Base-by-base conservation (phyloP, 2,888 invertebrate genomes). In the Polydrusus pterygomalis region DNA sequence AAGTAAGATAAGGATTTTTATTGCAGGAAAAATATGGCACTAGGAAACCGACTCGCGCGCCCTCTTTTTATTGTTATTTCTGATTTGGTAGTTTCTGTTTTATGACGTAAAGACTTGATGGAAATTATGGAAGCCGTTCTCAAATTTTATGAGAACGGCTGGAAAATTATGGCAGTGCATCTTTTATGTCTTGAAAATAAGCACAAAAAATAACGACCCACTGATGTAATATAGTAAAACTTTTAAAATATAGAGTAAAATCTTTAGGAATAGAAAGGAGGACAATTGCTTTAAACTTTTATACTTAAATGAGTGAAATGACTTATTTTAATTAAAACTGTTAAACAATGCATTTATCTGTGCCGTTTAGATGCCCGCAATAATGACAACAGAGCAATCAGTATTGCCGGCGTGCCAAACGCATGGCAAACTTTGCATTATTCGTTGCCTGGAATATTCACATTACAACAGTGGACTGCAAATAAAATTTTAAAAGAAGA, bases 51-150 rank as follows among this genome's bases (percentile, higher is more conserved):
- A 30, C 47, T 17, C 40, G n/a, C 47, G 67, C 67, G 15, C 40
- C 51, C 11, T 51, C 11, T 51, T 73, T 73, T 67, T 58, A 73
- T 38, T 67, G 68, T 62, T 68, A 68, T 73, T 73, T 60, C 68
- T 20, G 60, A 73, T 68, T 73, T 64, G 60, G 67, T 68, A 65
- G 43, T 73, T 69, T 54, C 54, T 47, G 17, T 18, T 69, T 70
- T 75, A 70, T 63, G 43, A 64, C 34, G 20, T 56, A 10, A 64
- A 64, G 54, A 75, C 64, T 70, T 65, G 47, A 70, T 60, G 74
- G 62, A 62, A 74, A 68, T 51, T 49, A 63, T 68, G 62, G 15
- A 62, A 62, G 34, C 40, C 47, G 18, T 54, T 1, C 25, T 68
- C n/a, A 38, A 10, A 11, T 56, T 74, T 74, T 69, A 74, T 43